Evolutionary conservation across 2,797 vertebrate species (phyloP).

Genomic region (Cryptoprocta ferox): DNA sequence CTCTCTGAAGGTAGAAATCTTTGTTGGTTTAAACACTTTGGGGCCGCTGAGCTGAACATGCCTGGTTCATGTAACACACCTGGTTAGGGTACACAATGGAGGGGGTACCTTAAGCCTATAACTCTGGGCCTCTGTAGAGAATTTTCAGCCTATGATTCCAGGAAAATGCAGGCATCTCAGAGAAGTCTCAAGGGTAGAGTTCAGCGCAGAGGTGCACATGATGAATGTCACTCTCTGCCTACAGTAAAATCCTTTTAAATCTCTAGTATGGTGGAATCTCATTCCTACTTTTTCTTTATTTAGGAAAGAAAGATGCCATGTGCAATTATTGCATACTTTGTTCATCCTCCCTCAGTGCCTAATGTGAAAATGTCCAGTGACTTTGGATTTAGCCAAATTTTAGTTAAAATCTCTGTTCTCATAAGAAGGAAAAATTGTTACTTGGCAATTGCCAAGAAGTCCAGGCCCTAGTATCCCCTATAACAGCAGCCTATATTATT

Average conservation of each 20-base stretch:
- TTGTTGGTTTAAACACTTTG: background rate
- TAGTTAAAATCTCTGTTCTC: conserved; percentile 13
- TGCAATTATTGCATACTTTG: background rate
- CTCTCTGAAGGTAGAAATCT: background rate
- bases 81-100: background rate
- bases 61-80: background rate
- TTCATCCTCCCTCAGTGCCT: background rate
- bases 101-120: background rate
- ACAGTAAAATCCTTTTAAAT: conserved; percentile 14
- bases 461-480: background rate
- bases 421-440: conserved; percentile 12
- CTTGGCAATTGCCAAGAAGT: background rate
- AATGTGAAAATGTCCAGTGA: background rate
- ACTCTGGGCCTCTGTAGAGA: background rate
- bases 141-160: background rate
- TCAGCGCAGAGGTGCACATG: background rate
- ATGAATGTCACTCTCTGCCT: background rate
- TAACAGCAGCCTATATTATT: conserved; percentile 11
- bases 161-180: conserved; percentile 26
- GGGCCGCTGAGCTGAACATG: background rate
- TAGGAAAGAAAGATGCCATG: conserved; percentile 31
- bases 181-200: background rate
- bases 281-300: conserved; percentile 45
- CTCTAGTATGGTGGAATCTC: conserved; percentile 4
- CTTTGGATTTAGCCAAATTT: conserved; percentile 33